phyloP scores from a whole-genome alignment of 2,888 invertebrate genomes.

The Drosophila longiperda region DNA sequence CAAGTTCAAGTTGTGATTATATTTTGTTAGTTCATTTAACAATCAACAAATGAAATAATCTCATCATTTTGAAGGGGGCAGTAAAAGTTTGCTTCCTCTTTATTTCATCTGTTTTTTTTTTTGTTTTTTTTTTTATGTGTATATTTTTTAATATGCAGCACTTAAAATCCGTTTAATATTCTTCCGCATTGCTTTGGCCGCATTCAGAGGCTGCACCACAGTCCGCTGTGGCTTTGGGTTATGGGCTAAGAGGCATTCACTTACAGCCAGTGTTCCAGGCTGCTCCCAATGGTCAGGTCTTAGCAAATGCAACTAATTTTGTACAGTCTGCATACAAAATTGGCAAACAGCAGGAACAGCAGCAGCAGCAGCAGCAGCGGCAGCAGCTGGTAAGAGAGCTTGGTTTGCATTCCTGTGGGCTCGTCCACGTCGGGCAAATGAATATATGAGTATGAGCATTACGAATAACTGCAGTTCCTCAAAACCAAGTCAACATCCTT shows the following conservation, averaged over 20 bases:
- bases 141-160: conserved; percentile 59
- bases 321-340: conserved; percentile 58
- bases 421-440: conserved; percentile 71
- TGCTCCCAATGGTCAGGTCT: conserved; percentile 9
- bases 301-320: conserved; percentile 70
- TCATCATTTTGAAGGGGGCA: neutral
- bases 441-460: conserved; percentile 73
- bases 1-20: conserved; percentile 4
- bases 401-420: conserved; percentile 50
- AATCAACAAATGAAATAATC: conserved; percentile 49
- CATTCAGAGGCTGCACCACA: conserved; percentile 67
- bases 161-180: conserved; percentile 79
- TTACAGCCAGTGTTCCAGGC: conserved; percentile 3
- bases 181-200: conserved; percentile 79
- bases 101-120: conserved; percentile 4
- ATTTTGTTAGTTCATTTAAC: conserved; percentile 60
- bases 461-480: conserved; percentile 79
- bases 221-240: conserved; percentile 48
- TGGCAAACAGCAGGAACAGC: conserved; percentile 40
- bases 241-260: conserved; percentile 41
- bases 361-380: neutral
- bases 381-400: neutral
- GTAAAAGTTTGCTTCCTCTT: conserved; percentile 10
- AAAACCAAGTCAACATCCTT: conserved; percentile 80
- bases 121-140: conserved; percentile 17